Percentiles rank a stretch among this genome's conserved stretches.
Evolutionary conservation across 2,113 vertebrate genomes (phyloP).

Genomic region (Tetrao urogallus): DNA sequence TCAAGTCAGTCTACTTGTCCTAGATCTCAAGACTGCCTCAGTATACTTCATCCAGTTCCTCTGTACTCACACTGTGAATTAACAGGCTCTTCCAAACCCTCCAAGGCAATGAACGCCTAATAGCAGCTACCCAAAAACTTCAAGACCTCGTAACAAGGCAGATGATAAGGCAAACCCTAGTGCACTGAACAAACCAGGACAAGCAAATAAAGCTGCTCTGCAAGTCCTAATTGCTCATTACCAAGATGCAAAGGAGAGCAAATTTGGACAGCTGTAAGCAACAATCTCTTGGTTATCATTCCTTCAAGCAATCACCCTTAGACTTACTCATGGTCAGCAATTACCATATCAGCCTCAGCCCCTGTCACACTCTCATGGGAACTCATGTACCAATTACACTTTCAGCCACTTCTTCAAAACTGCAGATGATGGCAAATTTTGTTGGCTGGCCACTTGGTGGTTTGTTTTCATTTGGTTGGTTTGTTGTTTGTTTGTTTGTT

Average conservation of each 20-base stretch:
- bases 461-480: neutral
- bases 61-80: neutral
- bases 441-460: neutral
- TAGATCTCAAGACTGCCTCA: neutral
- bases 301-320: neutral
- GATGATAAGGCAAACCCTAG: neutral
- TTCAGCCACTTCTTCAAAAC: neutral
- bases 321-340: neutral
- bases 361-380: neutral
- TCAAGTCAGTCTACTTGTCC: neutral
- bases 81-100: neutral
- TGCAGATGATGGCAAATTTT: neutral
- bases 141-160: neutral
- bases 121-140: neutral
- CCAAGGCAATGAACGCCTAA: neutral
- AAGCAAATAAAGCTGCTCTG: slow-evolving; percentile 25
- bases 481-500: neutral
- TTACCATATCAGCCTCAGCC: slow-evolving; percentile 21
- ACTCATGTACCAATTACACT: neutral
- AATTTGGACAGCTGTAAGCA: neutral
- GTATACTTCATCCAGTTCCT: neutral
- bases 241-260: neutral
- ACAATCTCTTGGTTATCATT: neutral
- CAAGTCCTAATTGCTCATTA: slow-evolving; percentile 17
- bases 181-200: neutral